These are phyloP conservation scores for Myotis yumanensis DNA, from an alignment of 2,113 vertebrate genomes.

Conservation along the genomic window DNA sequence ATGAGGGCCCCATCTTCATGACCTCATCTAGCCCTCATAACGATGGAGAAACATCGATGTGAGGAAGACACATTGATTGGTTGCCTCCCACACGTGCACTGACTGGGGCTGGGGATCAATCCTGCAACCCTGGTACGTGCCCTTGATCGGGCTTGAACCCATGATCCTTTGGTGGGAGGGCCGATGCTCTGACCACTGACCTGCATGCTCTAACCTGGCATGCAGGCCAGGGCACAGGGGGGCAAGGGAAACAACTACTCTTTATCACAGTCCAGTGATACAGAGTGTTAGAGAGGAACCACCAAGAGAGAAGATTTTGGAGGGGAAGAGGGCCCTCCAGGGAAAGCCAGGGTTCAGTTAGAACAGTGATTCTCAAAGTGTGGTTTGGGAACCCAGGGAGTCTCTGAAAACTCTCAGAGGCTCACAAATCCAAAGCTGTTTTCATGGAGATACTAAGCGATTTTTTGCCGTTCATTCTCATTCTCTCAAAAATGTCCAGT, in stretches of 20 bases:
- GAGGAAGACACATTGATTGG: no score
- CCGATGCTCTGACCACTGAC: no score
- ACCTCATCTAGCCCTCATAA: not conserved
- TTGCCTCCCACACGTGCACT: no score
- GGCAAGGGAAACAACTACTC: not conserved
- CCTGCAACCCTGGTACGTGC: no score
- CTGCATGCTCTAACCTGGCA: no score
- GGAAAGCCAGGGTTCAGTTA: not conserved
- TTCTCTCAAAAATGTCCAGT: not conserved
- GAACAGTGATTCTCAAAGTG: not conserved
- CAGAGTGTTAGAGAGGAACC: not conserved
- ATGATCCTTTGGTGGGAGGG: no score
- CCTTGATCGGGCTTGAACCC: no score
- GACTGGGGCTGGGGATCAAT: no score
- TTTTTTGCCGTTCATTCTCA: not conserved
- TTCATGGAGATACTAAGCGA: not conserved
- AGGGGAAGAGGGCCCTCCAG: not conserved
- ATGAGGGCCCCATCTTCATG: not conserved
- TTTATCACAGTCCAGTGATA: not conserved
- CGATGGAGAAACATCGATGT: no score
- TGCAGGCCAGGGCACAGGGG: no score
- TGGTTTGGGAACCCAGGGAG: not conserved
- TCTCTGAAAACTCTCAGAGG: not conserved
- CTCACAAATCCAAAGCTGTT: not conserved
- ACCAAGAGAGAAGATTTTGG: not conserved